A percentile compares a stretch with the other conserved stretches of the same genome.
phyloP scores from a whole-genome alignment of 2,888 invertebrate genomes.

The Kuschelorhynchus macadamiae region DNA sequence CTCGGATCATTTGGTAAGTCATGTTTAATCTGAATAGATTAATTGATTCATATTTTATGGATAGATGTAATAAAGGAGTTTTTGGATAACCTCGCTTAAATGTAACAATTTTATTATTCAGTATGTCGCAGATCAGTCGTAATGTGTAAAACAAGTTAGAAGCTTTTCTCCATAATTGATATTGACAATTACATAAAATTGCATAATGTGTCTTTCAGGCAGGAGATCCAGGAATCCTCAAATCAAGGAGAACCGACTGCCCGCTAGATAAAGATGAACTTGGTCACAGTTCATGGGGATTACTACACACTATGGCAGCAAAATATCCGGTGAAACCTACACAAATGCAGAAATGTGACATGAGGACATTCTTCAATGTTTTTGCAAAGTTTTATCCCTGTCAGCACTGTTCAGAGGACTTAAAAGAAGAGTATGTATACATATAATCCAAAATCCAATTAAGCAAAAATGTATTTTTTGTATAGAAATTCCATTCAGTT shows the following conservation, averaged over 20 bases:
- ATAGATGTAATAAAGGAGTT: background rate
- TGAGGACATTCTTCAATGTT: constrained; percentile 84
- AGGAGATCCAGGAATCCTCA: constrained; percentile 28
- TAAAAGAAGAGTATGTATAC: constrained; percentile 86
- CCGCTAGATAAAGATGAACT: constrained; percentile 84
- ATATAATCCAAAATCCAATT: too few relatives aligned
- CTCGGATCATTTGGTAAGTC: constrained; percentile 19
- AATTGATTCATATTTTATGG: constrained; percentile 2
- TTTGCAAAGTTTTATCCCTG: constrained; percentile 96
- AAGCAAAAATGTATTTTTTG: background rate
- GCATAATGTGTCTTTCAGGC: too few relatives aligned
- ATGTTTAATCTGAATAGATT: background rate
- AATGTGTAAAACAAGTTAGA: too few relatives aligned
- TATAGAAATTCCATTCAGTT: background rate
- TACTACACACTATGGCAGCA: constrained; percentile 96
- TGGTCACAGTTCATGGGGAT: constrained; percentile 89
- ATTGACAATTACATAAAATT: too few relatives aligned
- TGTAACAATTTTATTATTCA: too few relatives aligned
- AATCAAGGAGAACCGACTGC: constrained; percentile 71
- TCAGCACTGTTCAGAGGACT: constrained; percentile 89
- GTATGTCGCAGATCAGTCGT: too few relatives aligned
- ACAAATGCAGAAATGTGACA: constrained; percentile 78
- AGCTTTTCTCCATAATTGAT: too few relatives aligned
- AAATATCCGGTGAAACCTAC: constrained; percentile 91
- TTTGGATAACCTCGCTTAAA: too few relatives aligned